These are phyloP conservation scores for Tapera naevia DNA, from an alignment of 2,797 vertebrate genomes.

Conservation along the genomic window DNA sequence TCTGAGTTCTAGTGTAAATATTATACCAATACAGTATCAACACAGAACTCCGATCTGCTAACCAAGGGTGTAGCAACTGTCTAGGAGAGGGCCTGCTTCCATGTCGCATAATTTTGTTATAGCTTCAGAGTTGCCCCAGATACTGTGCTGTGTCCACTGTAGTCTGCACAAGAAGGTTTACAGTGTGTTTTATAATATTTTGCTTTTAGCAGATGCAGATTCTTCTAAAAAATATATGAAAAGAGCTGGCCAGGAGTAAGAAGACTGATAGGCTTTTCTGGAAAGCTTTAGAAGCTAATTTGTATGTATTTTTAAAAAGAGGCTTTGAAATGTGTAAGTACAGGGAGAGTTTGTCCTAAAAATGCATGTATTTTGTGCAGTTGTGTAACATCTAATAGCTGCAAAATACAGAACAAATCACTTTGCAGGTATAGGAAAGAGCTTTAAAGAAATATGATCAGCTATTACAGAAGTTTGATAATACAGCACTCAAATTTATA, in stretches of 20 bases:
- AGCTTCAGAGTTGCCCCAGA: background rate
- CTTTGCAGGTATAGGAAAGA: background rate
- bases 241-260: background rate
- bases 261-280: background rate
- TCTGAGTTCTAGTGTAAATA: background rate
- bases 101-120: background rate
- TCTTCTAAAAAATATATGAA: no score
- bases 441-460: background rate
- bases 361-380: background rate
- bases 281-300: background rate
- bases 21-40: fast-evolving
- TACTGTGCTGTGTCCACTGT: background rate
- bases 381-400: background rate
- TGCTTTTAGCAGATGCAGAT: background rate
- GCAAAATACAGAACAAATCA: background rate
- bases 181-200: background rate
- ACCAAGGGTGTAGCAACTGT: background rate
- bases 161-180: background rate
- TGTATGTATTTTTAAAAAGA: background rate
- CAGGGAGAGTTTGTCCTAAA: background rate
- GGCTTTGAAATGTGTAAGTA: background rate
- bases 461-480: background rate
- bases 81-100: background rate
- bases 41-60: background rate
- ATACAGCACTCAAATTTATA: background rate